Conservation (phyloP, 2,797 vertebrate genomes). For the Acanthiza pusilla region DNA sequence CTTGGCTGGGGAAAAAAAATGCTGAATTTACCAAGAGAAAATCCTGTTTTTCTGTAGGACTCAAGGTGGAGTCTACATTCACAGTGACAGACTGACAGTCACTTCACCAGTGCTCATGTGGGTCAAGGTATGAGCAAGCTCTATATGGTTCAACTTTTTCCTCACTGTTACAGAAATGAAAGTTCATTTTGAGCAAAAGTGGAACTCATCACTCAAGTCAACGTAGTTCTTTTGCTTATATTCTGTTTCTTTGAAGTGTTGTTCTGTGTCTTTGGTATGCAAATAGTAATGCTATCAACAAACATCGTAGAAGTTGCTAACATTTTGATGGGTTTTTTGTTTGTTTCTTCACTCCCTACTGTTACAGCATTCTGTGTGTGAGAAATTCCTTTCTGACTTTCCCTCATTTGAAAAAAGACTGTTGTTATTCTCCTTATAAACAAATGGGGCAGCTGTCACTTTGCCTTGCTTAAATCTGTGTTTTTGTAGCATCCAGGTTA, state of each 20-base stretch:
- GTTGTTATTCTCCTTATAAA: background rate
- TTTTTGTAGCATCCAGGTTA: background rate
- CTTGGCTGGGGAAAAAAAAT: background rate
- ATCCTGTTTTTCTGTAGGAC: conserved; percentile 77
- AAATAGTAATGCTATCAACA: background rate
- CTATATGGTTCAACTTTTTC: background rate
- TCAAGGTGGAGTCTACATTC: conserved; percentile 85
- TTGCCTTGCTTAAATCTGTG: background rate
- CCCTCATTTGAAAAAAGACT: background rate
- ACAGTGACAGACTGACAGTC: conserved; percentile 83
- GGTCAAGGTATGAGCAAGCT: conserved; percentile 83
- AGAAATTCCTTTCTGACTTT: background rate
- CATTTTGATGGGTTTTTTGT: background rate
- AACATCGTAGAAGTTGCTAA: background rate
- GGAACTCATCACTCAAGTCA: background rate
- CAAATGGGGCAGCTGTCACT: background rate
- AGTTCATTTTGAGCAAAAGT: background rate
- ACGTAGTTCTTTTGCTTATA: background rate
- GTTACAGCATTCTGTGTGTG: background rate
- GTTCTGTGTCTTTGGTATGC: background rate
- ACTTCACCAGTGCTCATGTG: conserved; percentile 95
- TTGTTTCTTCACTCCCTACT: background rate
- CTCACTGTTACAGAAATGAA: background rate
- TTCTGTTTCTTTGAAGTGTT: background rate
- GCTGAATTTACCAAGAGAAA: background rate